A percentile compares a stretch with the other conserved stretches of the same genome.
Conservation (phyloP, 2,113 vertebrate genomes). For the Pangasianodon hypophthalmus region DNA sequence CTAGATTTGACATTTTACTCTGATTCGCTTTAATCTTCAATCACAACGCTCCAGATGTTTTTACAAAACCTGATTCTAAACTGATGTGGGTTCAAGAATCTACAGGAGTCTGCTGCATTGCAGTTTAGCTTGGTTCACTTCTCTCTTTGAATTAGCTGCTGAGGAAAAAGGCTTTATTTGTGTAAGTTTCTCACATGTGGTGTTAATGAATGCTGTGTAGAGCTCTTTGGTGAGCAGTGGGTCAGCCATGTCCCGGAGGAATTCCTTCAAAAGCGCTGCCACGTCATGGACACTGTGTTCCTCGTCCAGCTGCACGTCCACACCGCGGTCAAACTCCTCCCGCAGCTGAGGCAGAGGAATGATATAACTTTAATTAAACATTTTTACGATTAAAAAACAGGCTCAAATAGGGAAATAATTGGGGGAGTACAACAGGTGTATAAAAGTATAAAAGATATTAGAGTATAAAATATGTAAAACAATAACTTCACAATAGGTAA, state of each 20-base stretch:
- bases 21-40: not conserved
- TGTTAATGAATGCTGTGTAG: conserved; percentile 93
- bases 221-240: conserved; percentile 93
- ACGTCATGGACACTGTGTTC: conserved; percentile 94
- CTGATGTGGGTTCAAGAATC: not conserved
- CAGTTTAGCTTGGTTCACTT: not conserved
- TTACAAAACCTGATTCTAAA: not conserved
- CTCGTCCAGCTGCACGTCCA: conserved; percentile 87
- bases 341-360: conserved; percentile 78
- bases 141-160: not conserved
- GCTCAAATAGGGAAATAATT: not conserved
- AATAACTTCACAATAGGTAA: not conserved
- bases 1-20: not conserved
- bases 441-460: not conserved
- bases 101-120: not conserved
- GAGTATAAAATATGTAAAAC: not conserved
- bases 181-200: conserved; percentile 77
- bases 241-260: conserved; percentile 95
- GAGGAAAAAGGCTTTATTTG: not conserved
- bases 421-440: not conserved
- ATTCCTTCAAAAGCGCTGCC: conserved; percentile 93
- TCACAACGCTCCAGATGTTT: not conserved
- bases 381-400: not conserved
- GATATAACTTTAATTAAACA: conserved; percentile 37
- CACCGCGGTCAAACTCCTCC: conserved; percentile 90